These are phyloP conservation scores for Drosophila micromelanica DNA, from an alignment of 1,140 invertebrate species.

Conservation along the genomic window DNA sequence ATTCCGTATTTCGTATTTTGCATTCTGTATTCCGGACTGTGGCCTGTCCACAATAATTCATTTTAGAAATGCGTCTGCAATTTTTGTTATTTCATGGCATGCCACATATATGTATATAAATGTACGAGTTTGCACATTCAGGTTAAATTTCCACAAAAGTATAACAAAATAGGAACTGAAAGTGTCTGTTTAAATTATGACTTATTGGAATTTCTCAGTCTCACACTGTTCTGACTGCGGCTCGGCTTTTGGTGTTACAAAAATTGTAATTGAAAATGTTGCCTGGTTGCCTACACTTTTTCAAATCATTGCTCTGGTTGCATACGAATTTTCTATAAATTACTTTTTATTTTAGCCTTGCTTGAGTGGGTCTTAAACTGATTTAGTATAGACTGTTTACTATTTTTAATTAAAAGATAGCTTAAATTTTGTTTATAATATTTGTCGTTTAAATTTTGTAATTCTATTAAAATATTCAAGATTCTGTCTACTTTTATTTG, in stretches of 20 bases:
- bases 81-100: slow-evolving; percentile 66
- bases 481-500: too few relatives aligned
- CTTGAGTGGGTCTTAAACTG: neutral
- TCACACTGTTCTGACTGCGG: neutral
- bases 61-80: slow-evolving; percentile 66
- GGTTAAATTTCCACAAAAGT: slow-evolving; percentile 21
- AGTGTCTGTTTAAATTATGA: slow-evolving; percentile 54
- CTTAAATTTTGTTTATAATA: too few relatives aligned
- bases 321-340: slow-evolving; percentile 45
- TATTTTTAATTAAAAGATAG: too few relatives aligned
- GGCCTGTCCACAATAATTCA: slow-evolving; percentile 73
- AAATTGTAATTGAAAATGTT: slow-evolving; percentile 60
- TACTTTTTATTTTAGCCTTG: neutral
- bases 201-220: slow-evolving; percentile 54
- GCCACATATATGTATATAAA: slow-evolving; percentile 14
- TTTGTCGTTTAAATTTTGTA: too few relatives aligned
- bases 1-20: neutral
- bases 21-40: slow-evolving; percentile 4
- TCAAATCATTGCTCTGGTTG: slow-evolving; percentile 20
- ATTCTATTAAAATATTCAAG: too few relatives aligned
- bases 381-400: too few relatives aligned
- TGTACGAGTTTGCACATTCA: slow-evolving; percentile 34
- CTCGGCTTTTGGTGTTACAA: neutral
- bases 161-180: slow-evolving; percentile 41
- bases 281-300: slow-evolving; percentile 22